phyloP scores from a whole-genome alignment of 2,888 invertebrate genomes.

The Ashinkailepas kermadecensis region DNA sequence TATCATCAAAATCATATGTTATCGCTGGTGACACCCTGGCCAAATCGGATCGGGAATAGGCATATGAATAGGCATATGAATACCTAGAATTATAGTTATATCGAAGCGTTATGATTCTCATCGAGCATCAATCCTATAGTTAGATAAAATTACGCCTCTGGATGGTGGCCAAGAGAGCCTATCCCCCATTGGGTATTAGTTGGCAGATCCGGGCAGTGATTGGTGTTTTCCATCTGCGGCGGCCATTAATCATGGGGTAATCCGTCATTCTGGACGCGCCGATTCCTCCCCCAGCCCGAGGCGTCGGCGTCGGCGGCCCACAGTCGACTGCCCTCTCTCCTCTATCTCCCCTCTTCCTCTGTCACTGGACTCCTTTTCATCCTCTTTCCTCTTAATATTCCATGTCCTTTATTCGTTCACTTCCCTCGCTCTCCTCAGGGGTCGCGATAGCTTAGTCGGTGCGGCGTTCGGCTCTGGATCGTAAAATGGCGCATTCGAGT shows the following conservation, averaged over 20 bases:
- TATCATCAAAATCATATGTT: neutral
- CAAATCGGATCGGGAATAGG: neutral
- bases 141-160: conserved; percentile 20
- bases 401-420: neutral
- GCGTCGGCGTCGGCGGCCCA: neutral
- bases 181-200: conserved; percentile 16
- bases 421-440: neutral
- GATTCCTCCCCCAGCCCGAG: conserved; percentile 9
- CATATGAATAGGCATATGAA: neutral
- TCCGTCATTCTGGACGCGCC: conserved; percentile 18
- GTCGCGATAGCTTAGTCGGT: no score
- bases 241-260: conserved; percentile 18
- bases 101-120: conserved; percentile 2
- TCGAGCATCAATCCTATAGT: neutral
- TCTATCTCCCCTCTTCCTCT: neutral
- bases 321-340: neutral
- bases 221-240: conserved; percentile 18
- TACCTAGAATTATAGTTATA: neutral
- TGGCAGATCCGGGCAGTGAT: conserved; percentile 13
- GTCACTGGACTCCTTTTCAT: neutral
- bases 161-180: neutral
- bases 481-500: no score
- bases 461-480: no score
- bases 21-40: neutral
- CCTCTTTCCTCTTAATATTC: neutral